phyloP scores from a whole-genome alignment of 2,888 invertebrate species.

The Tipula vernalis region DNA sequence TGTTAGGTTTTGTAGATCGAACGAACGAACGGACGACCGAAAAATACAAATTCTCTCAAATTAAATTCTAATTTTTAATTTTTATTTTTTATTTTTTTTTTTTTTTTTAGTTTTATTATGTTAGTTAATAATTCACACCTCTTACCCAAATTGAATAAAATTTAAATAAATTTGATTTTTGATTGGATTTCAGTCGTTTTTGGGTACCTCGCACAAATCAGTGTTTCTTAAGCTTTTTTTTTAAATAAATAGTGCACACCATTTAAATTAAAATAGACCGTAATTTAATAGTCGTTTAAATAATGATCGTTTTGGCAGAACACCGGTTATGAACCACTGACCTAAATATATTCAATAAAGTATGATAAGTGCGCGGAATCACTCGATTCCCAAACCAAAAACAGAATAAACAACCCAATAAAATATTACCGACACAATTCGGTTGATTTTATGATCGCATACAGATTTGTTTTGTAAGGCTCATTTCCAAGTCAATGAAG shows the following conservation, averaged over 20 bases:
- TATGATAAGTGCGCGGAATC: not conserved
- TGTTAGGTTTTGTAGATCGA: not conserved
- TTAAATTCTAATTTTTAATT: not conserved
- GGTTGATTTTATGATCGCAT: not conserved
- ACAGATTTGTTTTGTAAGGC: too few relatives aligned
- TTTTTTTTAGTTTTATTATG: too few relatives aligned
- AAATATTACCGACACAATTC: not conserved
- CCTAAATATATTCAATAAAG: too few relatives aligned
- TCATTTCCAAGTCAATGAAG: not conserved
- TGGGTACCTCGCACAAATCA: not conserved
- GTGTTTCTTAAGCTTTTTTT: not conserved
- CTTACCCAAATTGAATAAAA: not conserved
- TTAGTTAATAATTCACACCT: not conserved
- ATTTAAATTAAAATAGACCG: too few relatives aligned
- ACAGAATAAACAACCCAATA: not conserved
- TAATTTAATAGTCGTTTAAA: too few relatives aligned
- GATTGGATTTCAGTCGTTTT: not conserved
- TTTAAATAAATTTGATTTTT: not conserved
- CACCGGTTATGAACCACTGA: too few relatives aligned
- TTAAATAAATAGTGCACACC: too few relatives aligned
- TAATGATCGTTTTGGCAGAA: too few relatives aligned
- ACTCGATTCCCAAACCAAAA: not conserved
- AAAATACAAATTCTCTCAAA: not conserved
- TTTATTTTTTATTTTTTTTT: not conserved
- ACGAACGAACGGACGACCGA: not conserved